These are phyloP conservation scores for Muschampia plurimacula DNA, from an alignment of 2,888 invertebrate genomes.

Conservation along the genomic window DNA sequence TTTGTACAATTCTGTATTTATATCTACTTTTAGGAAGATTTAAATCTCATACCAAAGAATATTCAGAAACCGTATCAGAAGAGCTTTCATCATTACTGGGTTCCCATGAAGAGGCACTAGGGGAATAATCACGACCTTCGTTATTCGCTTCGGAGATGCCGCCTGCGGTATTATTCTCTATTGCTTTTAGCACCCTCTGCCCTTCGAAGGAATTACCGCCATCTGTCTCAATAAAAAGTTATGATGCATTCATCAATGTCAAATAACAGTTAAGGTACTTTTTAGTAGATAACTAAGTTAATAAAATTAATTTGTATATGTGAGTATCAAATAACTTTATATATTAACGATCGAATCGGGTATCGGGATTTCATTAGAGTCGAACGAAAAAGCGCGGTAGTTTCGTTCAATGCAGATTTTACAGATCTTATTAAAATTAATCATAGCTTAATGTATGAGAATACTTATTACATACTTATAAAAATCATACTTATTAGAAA, in stretches of 20 bases:
- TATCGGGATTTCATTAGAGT: too few species aligned
- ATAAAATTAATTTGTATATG: too few species aligned
- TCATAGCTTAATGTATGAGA: too few species aligned
- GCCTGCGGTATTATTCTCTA: conserved; percentile 46
- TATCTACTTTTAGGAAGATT: conserved; percentile 36
- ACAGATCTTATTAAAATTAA: too few species aligned
- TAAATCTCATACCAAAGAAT: conserved; percentile 51
- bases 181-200: conserved; percentile 16
- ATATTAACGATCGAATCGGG: too few species aligned
- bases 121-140: conserved; percentile 62
- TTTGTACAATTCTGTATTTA: too few species aligned
- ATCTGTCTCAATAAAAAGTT: conserved; percentile 15
- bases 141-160: conserved; percentile 54
- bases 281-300: too few species aligned
- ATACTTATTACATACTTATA: background rate
- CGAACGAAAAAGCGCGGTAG: background rate
- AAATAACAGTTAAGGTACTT: background rate
- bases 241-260: background rate
- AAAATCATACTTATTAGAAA: background rate
- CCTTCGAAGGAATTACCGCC: conserved; percentile 15
- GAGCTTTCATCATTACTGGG: conserved; percentile 60
- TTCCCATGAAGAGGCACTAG: conserved; percentile 70
- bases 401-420: background rate
- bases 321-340: too few species aligned
- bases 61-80: conserved; percentile 49